Evolutionary conservation across 1,140 invertebrate genomes (phyloP).

Genomic region (Ridgeia piscesae): DNA sequence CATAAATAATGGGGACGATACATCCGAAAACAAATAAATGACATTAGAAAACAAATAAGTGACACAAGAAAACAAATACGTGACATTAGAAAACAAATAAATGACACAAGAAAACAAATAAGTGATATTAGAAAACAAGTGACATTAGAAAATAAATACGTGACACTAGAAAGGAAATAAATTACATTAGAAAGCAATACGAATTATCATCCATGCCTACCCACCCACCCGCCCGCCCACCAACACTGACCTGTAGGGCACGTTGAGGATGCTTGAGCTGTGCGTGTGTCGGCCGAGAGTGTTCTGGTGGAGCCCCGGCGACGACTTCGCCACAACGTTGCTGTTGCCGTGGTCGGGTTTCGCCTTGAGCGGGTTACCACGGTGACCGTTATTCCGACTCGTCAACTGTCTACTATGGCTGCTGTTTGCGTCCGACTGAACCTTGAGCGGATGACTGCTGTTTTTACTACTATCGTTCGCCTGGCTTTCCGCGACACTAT

Average conservation of each 20-base stretch:
- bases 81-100: too few species aligned
- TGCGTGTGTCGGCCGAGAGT: background rate
- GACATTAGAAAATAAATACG: too few species aligned
- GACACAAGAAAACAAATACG: too few species aligned
- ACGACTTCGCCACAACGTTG: slow-evolving; percentile 41
- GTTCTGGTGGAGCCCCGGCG: background rate
- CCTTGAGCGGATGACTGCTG: background rate
- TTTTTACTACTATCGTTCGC: background rate
- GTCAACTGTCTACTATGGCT: background rate
- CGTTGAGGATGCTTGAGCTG: slow-evolving; percentile 68
- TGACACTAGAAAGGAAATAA: too few species aligned
- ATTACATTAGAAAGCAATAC: too few species aligned
- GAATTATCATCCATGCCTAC: too few species aligned
- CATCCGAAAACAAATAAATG: too few species aligned
- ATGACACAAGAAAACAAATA: too few species aligned
- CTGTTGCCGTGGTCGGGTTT: slow-evolving; percentile 45
- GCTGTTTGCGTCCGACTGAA: background rate
- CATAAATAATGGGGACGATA: background rate
- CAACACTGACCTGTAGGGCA: slow-evolving; percentile 69
- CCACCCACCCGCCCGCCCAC: too few species aligned
- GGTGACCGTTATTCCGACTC: background rate
- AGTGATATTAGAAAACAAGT: too few species aligned
- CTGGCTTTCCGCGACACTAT: background rate
- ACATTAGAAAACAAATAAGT: too few species aligned
- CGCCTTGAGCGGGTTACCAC: slow-evolving; percentile 19